phyloP scores from a whole-genome alignment of 2,113 vertebrate species.

The Centropus unirufus region DNA sequence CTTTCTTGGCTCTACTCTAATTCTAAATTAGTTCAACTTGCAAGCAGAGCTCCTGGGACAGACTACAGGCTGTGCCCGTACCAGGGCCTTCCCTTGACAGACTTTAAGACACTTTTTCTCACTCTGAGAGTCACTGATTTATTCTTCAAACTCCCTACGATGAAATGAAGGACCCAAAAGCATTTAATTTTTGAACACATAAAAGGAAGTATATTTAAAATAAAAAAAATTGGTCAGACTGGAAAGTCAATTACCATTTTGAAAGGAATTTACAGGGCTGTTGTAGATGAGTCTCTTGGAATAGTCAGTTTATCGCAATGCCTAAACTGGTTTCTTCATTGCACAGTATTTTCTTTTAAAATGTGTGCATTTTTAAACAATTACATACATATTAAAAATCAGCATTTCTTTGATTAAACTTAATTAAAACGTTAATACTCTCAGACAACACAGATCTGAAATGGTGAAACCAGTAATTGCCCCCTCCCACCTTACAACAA shows the following conservation, averaged over 20 bases:
- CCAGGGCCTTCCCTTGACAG: constrained; percentile 37
- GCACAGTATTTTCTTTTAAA: constrained; percentile 85
- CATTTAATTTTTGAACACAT: constrained; percentile 92
- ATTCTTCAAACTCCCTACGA: constrained; percentile 55
- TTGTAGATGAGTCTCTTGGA: constrained; percentile 84
- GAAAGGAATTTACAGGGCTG: constrained; percentile 92
- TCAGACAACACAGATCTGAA: constrained; percentile 92
- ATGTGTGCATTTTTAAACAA: constrained; percentile 84
- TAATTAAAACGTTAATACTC: constrained; percentile 90
- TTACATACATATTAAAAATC: constrained; percentile 90
- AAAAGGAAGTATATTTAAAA: constrained; percentile 98
- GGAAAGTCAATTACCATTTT: constrained; percentile 87
- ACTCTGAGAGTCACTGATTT: constrained; percentile 42
- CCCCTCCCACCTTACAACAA: constrained; percentile 88
- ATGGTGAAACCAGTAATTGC: constrained; percentile 85
- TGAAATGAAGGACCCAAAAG: constrained; percentile 85
- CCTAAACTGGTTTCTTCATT: constrained; percentile 83
- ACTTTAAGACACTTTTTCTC: constrained; percentile 39
- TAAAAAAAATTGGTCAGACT: constrained; percentile 91
- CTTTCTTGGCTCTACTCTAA: neutral
- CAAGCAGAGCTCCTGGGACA: neutral
- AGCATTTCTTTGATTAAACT: constrained; percentile 83
- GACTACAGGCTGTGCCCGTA: constrained; percentile 10
- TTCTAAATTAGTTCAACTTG: neutral
- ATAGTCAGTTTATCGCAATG: constrained; percentile 86